Conservation (phyloP, 2,888 invertebrate genomes). For the Syrphus vitripennis region DNA sequence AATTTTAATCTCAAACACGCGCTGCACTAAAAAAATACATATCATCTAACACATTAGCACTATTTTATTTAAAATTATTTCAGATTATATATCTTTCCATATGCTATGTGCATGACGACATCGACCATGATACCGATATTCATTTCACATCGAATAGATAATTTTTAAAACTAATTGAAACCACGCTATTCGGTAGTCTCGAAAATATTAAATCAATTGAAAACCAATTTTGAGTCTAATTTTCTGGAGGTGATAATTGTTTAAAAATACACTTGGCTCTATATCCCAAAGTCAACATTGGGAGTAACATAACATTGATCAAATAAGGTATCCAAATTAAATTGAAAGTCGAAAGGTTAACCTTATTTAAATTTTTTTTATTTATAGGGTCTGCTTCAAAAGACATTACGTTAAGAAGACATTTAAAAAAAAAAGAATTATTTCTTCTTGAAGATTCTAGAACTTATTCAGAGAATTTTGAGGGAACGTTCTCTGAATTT, state of each 20-base stretch:
- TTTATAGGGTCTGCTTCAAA: too few species aligned
- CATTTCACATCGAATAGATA: constrained; percentile 51
- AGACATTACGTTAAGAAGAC: too few species aligned
- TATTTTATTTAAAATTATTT: not conserved
- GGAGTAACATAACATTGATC: not conserved
- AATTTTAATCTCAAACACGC: not conserved
- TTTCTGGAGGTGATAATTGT: constrained; percentile 40
- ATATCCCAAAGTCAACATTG: not conserved
- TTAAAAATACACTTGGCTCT: constrained; percentile 37
- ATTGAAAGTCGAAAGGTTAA: not conserved
- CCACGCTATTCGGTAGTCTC: constrained; percentile 31
- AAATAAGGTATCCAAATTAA: not conserved
- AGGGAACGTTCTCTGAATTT: too few species aligned
- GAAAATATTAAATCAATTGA: constrained; percentile 41
- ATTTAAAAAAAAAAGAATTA: too few species aligned
- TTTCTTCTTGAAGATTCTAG: too few species aligned
- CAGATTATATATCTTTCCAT: not conserved
- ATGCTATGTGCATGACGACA: constrained; percentile 6
- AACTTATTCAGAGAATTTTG: too few species aligned
- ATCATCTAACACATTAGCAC: not conserved
- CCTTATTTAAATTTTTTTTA: too few species aligned
- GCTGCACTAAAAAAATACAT: not conserved
- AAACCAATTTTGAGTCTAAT: constrained; percentile 46
- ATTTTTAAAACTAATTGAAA: constrained; percentile 60
- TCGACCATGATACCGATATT: constrained; percentile 30